Evolutionary conservation across 1,140 invertebrate species (phyloP), one percentile per base, ranked within the genome.

Genomic region (Gonioctena quinquepunctata): DNA sequence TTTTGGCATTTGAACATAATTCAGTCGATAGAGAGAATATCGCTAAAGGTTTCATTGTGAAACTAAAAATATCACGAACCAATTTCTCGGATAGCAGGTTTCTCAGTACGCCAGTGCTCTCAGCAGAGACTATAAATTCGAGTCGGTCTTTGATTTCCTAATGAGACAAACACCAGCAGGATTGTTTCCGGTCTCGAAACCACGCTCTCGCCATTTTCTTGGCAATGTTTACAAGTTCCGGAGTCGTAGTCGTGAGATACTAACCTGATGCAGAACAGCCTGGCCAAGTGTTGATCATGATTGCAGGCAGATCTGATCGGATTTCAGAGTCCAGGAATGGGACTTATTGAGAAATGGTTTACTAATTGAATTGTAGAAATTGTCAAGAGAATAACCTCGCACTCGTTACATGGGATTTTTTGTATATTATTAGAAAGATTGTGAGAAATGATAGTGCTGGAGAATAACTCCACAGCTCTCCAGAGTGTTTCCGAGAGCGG

Each of bases 131-230:
- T 23, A 54, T 76, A 76, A 76, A 76, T 76, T 71, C 68, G 72
- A 67, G 52, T 68, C 72, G 70, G 60, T 72, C 68, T 76, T 76
- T 76, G 75, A 74, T 76, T 76, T 74, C 70, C 67, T 76, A 76
- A 76, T 76, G 75, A 74, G 72, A 76, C 72, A 74, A 74, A 76
- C 68, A 74, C 67, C 63, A 64, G 57, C 74, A 56, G 67, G 71
- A 73, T 73, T 69, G 68, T 65, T 72, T 76, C 74, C 69, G 71
- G 71, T 73, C 71, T 60, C 66, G 62, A 16, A 4, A 8, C 21
- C 49, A 22, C 42, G 68, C 56, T 67, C 65, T 69, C 50, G 23
- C 66, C 56, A 52, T 74, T 74, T 69, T 63, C 56, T 69, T 57
- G 70, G 73, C 73, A 70, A 42, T 72, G 67, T 75, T 72, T 69